Evolutionary conservation across 1,140 invertebrate genomes (phyloP), one percentile per base, ranked within the genome.

Genomic region (Venustaconcha ellipsiformis): DNA sequence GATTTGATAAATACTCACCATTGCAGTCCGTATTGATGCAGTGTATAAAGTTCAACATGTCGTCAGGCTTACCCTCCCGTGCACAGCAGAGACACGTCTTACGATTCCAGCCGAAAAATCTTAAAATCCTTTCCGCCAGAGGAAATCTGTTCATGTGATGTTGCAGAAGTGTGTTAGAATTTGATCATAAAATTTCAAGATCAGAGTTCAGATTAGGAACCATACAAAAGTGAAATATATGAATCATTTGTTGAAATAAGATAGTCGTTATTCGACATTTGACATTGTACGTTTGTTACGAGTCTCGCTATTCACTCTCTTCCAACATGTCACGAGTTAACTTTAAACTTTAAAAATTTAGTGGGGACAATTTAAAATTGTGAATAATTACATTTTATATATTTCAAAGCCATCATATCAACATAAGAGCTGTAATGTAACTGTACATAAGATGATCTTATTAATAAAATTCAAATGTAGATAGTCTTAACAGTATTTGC

Each of bases 21-120:
- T 92, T 90, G 85, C 96, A 97, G 6, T 88, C 90, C 0, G 91
- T 89, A 64, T 78, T 88, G 2, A 57, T 78, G 86, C 95, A 96
- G 82, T 92, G 92, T 12, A 92, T 86, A 59, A 93, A 92, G 71
- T 91, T 91, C 20, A 88, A 84, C 8, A 82, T 71, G 67, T 92
- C 91, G 4, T 86, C 81, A 12, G 87, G 78, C 30, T 88, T 85
- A 55, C 92, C 92, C 37, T 90, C 88, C 14, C 88, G 76, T 13
- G 92, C 92, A 82, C 93, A 94, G 4, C 92, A 70, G 3, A 94
- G 75, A 82, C 93, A 94, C 18, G 64, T 86, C 75, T 84, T 88
- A 74, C 83, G 87, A 64, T 84, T 72, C 76, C 81, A 87, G 37
- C 83, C 80, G 56, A 88, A 67, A 67, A 72, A 81, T 30, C 74